Evolutionary conservation across 2,113 vertebrate genomes (phyloP).

Genomic region (Pimephales promelas): DNA sequence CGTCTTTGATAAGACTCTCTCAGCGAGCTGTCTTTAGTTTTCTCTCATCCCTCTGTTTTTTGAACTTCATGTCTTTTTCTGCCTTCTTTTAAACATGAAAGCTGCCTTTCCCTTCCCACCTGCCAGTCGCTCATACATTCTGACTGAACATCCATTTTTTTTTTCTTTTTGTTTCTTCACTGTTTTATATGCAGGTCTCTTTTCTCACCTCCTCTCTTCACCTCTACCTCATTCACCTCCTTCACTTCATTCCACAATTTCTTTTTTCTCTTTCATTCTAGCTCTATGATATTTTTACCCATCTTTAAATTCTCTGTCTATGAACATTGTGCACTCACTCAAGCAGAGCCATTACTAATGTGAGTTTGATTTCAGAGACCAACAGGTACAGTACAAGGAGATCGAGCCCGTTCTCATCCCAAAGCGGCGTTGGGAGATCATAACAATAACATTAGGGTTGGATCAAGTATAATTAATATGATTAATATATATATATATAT

Average conservation of each 20-base stretch:
- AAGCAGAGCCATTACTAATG: background rate
- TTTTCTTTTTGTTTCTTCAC: slow-evolving; percentile 17
- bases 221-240: background rate
- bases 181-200: slow-evolving; percentile 29
- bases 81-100: slow-evolving; percentile 35
- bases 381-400: background rate
- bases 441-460: background rate
- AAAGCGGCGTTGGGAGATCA: too few species aligned
- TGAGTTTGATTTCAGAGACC: background rate
- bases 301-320: slow-evolving; percentile 4
- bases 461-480: background rate
- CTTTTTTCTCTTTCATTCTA: slow-evolving; percentile 10
- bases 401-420: too few species aligned
- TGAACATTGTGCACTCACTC: background rate
- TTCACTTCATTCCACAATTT: slow-evolving; percentile 8
- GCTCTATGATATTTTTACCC: background rate
- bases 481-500: too few species aligned
- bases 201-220: slow-evolving; percentile 21
- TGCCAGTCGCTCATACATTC: slow-evolving; percentile 26
- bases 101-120: background rate
- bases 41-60: slow-evolving; percentile 10
- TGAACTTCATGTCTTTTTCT: slow-evolving; percentile 3
- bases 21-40: background rate
- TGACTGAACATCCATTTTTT: slow-evolving; percentile 34
- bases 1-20: slow-evolving; percentile 11